phyloP scores from a whole-genome alignment of 2,888 invertebrate genomes.

The Odontomyia ornata region DNA sequence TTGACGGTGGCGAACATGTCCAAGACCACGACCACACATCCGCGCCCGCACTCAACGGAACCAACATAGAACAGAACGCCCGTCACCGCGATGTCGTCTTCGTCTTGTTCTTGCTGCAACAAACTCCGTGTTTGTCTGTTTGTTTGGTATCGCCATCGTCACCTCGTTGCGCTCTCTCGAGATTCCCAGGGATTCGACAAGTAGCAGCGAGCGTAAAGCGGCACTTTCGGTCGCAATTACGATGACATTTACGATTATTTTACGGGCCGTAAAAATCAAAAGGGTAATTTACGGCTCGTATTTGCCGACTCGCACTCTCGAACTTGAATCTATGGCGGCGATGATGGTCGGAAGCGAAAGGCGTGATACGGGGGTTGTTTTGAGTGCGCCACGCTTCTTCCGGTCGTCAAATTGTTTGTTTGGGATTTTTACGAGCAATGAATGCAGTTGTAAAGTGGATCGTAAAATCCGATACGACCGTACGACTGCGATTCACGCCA shows the following conservation, averaged over 20 bases:
- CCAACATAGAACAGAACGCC: not conserved
- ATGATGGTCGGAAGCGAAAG: too few species aligned
- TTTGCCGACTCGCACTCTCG: slow-evolving; percentile 9
- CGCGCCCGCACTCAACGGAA: not conserved
- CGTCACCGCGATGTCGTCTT: too few species aligned
- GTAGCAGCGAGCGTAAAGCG: slow-evolving; percentile 54
- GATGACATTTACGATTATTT: slow-evolving; percentile 60
- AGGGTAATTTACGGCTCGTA: slow-evolving; percentile 60
- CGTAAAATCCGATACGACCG: slow-evolving; percentile 44
- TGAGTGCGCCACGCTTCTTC: slow-evolving; percentile 33
- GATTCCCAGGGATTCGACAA: not conserved
- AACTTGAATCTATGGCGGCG: not conserved
- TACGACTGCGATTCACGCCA: not conserved
- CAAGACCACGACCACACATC: not conserved
- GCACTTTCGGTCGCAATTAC: slow-evolving; percentile 64
- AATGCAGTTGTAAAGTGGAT: slow-evolving; percentile 48
- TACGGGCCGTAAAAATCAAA: slow-evolving; percentile 65
- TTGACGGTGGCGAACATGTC: not conserved
- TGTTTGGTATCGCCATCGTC: too few species aligned
- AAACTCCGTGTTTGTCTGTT: not conserved
- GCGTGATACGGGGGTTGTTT: slow-evolving; percentile 31
- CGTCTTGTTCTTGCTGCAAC: not conserved
- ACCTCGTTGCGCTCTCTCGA: too few species aligned
- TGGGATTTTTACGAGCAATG: slow-evolving; percentile 45
- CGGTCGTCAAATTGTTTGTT: slow-evolving; percentile 32